Base-by-base conservation (phyloP, 2,888 invertebrate genomes). In the Epinotia brunnichana region DNA sequence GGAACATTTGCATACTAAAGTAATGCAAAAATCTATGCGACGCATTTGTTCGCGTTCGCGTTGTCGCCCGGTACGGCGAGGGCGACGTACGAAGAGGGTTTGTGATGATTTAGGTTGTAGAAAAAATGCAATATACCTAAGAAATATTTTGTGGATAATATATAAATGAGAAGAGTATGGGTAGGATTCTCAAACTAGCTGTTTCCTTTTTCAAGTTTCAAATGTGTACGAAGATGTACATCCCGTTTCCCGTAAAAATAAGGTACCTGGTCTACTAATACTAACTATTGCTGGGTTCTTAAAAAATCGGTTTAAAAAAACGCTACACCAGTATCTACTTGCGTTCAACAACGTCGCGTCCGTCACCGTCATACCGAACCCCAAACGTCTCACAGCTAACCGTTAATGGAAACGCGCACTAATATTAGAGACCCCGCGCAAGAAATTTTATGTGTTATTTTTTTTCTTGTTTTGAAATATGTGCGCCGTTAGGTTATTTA, bases 1-100 rank as follows among this genome's bases (percentile, higher is more conserved):
- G 77, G 86, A 85, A 85, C 89, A 94, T 94, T 94, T 94, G 93
- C 93, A 94, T 94, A 91, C 88, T 90, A 90, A 92, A 93, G 90
- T 93, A 91, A 93, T 93, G 93, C 93, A 93, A 90, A 91, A 92
- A 91, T 91, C 92, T 92, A 92, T 91, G 90, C 87, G 89, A 88
- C 89, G 87, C 88, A 88, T 80, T 80, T 79, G 81, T 48, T 83
- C 79, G 78, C 81, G 87, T 83, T 82, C 82, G 81, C 90, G 80
- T 84, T 87, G 81, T 79, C 71, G 51, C 74, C 77, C 77, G 79
- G 60, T n/a, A 53, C 73, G 57, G 73, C 70, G 69, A 74, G 74
- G 63, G 60, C 29, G 56, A 54, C 71, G 73, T 53, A 76, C 74
- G 53, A 70, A 53, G 63, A 70, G 64, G 68, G 51, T 3, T 57